Evolutionary conservation across 1,140 invertebrate genomes (phyloP), one percentile per base, ranked within the genome.

Genomic region (Drosophila murphyi): DNA sequence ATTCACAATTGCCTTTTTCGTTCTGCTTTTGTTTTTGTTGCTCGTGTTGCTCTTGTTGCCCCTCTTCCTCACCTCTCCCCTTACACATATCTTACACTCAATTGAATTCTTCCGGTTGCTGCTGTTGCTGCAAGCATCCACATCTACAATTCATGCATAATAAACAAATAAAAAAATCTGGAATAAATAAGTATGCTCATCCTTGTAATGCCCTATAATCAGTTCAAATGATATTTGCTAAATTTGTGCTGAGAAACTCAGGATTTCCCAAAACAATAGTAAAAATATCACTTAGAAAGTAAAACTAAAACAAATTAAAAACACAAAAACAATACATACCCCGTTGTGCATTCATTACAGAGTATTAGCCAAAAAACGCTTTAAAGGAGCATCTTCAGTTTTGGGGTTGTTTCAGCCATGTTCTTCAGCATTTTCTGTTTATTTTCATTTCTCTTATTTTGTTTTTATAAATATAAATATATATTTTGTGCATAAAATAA

Each of bases 131-230:
- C 74, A 75, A 80, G 70, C 50, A 41, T 73, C 86, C 69, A 76
- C 83, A 87, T 77, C 88, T 80, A 70, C 76, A 89, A 81, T 89
- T 89, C 78, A 85, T 89, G 85, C 85, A 89, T 85, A 89, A 85
- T 85, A 89, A 81, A 85, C 85, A 80, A 81, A 85, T 81, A 89
- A 79, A 87, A 78, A 88, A 83, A 75, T 55, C n/a, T 41, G 43
- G 32, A 28, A 41, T 8, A 12, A 3, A 5, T 4, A n/a, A 5
- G 3, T n/a, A n/a, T 5, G 34, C 59, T 28, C 4, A 12, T 4
- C 34, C 4, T 3, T 5, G 0, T 5, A 10, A 48, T 61, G 37
- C 71, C 41, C 50, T 59, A 2, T 31, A 65, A 3, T 45, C 12
- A 20, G 2, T 5, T 45, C 4, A 45, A 20, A 45, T 45, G 10